Base-by-base conservation (phyloP, 2,888 invertebrate genomes). In the Neoitamus cyanurus region DNA sequence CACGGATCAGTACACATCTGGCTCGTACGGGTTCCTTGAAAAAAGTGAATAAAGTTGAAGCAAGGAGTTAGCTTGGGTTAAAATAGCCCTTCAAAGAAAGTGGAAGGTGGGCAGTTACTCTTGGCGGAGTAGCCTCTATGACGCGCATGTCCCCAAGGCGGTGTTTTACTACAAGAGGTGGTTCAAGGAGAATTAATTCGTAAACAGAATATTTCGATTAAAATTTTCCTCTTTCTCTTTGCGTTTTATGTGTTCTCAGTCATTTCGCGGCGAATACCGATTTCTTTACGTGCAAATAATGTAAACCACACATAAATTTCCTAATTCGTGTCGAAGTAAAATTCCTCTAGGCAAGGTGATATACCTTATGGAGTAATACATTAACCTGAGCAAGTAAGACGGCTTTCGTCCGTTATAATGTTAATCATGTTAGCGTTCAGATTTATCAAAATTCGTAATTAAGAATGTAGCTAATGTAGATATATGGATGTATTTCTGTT, bases 261-360 rank as follows among this genome's bases (percentile, higher is more conserved):
- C 77, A 13, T 77, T 77, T 69, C 30, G 73, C 20, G n/a, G 73
- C 25, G 58, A 13, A 31, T 75, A 84, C 75, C 83, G 82, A 78
- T 73, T 85, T 84, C 77, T 84, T 82, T 85, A 84, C 85, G 85
- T 85, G 85, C 85, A 37, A 83, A 83, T 85, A 85, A 85, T 85
- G 82, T 85, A 85, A 84, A 83, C 85, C 73, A 58, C 69, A 84
- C 84, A 73, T 85, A 84, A 85, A 85, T 84, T 85, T 85, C 70
- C 85, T 85, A 75, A 83, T 82, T 85, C 83, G 69, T 36, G 70
- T 28, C 13, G 30, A 83, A 31, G 68, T 25, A n/a, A 83, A 69
- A 83, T 83, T 83, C 83, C 83, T 69, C 28, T 42, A 42, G 28
- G 80, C 48, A 15, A 11, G 31, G 25, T 42, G 9, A 9, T 80